phyloP scores from a whole-genome alignment of 2,113 vertebrate genomes.

The Trematomus loennbergii region DNA sequence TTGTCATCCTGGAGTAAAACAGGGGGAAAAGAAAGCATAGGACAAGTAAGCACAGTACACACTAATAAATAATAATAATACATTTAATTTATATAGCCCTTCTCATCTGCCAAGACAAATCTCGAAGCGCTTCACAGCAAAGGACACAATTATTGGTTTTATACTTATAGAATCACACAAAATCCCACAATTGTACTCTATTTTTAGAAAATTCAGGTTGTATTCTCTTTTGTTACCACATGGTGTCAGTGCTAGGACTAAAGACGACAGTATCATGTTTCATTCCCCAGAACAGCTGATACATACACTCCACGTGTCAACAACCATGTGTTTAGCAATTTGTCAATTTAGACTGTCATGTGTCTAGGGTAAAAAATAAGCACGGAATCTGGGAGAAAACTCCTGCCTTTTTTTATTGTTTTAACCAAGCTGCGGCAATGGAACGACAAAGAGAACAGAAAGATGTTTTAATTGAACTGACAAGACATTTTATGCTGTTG shows the following conservation, averaged over 20 bases:
- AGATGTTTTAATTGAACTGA: background rate
- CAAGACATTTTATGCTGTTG: background rate
- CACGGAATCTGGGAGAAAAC: background rate
- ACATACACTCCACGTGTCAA: constrained; percentile 21
- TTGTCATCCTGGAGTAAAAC: constrained; percentile 92
- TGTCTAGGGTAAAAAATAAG: background rate
- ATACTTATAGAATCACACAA: background rate
- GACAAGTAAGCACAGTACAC: background rate
- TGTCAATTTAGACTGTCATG: constrained; percentile 3
- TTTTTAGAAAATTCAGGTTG: no score
- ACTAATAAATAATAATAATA: no score
- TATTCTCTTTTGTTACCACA: constrained; percentile 34
- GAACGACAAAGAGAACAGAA: background rate
- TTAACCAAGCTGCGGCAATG: background rate
- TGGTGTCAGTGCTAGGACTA: constrained; percentile 50
- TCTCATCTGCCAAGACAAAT: no score
- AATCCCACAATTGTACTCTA: no score
- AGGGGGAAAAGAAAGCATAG: background rate
- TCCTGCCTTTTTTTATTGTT: background rate
- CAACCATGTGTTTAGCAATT: background rate
- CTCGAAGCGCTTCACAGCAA: no score
- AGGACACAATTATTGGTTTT: no score
- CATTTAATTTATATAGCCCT: no score
- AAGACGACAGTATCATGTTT: background rate
- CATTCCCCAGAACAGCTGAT: background rate